These are phyloP conservation scores for Dryadula phaetusa DNA, from an alignment of 2,888 invertebrate species.

Conservation along the genomic window DNA sequence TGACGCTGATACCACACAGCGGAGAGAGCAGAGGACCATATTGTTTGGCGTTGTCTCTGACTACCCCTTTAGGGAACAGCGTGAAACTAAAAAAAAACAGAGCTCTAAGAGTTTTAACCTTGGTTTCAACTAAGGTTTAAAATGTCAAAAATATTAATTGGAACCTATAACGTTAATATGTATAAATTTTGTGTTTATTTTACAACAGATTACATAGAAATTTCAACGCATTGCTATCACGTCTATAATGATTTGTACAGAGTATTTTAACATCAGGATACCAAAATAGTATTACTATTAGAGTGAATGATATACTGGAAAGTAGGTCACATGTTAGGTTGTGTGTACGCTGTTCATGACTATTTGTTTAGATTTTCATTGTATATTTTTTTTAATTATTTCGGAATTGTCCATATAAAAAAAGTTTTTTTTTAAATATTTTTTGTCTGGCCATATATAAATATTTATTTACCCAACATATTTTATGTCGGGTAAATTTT, in stretches of 20 bases:
- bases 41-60: no score
- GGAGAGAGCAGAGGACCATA: no score
- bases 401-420: background rate
- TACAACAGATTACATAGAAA: background rate
- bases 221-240: background rate
- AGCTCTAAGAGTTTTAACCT: no score
- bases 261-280: conserved; percentile 1
- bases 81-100: no score
- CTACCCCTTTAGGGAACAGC: no score
- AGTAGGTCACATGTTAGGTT: conserved; percentile 21
- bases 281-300: conserved; percentile 21
- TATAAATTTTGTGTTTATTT: background rate
- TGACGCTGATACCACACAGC: no score
- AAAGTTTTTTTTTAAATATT: background rate
- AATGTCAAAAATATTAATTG: no score
- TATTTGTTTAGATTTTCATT: background rate
- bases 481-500: no score
- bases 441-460: no score
- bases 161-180: no score
- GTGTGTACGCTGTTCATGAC: background rate
- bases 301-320: background rate
- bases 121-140: no score
- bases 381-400: background rate
- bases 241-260: background rate
- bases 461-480: background rate